Conservation (phyloP, 2,113 vertebrate species). For the Suncus etruscus region DNA sequence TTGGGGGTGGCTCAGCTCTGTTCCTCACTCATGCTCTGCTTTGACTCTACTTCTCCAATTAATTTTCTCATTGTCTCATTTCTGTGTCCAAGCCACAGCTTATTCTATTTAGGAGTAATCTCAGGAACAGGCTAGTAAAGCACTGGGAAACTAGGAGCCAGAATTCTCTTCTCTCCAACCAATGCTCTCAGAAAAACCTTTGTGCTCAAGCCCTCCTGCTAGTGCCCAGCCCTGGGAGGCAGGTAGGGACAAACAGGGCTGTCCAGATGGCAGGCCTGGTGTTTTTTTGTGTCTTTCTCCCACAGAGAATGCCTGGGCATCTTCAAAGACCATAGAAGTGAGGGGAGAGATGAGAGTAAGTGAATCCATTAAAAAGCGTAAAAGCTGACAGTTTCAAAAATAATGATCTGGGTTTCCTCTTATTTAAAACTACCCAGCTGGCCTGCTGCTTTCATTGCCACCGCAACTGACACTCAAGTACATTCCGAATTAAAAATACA, state of each 20-base stretch:
- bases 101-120: slow-evolving; percentile 7
- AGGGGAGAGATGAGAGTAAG: slow-evolving; percentile 67
- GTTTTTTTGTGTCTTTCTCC: slow-evolving; percentile 48
- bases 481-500: slow-evolving; percentile 91
- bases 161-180: neutral
- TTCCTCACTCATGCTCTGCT: neutral
- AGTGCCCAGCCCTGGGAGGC: neutral
- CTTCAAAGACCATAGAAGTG: slow-evolving; percentile 69
- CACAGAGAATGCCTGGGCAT: slow-evolving; percentile 66
- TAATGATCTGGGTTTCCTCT: slow-evolving; percentile 85
- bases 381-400: slow-evolving; percentile 84
- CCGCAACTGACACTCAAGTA: slow-evolving; percentile 85
- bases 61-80: neutral
- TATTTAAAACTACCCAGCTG: slow-evolving; percentile 86
- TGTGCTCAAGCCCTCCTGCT: neutral
- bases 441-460: slow-evolving; percentile 86
- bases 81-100: neutral
- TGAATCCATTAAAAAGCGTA: slow-evolving; percentile 76
- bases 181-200: neutral
- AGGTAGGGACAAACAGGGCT: slow-evolving; percentile 4
- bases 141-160: neutral
- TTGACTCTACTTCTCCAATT: neutral
- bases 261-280: neutral
- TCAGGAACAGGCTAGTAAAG: slow-evolving; percentile 25
- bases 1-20: no score